Percentiles rank a stretch among this genome's conserved stretches.
These are phyloP conservation scores for Phalloptychus januarius DNA, from an alignment of 2,797 vertebrate species.

Conservation along the genomic window DNA sequence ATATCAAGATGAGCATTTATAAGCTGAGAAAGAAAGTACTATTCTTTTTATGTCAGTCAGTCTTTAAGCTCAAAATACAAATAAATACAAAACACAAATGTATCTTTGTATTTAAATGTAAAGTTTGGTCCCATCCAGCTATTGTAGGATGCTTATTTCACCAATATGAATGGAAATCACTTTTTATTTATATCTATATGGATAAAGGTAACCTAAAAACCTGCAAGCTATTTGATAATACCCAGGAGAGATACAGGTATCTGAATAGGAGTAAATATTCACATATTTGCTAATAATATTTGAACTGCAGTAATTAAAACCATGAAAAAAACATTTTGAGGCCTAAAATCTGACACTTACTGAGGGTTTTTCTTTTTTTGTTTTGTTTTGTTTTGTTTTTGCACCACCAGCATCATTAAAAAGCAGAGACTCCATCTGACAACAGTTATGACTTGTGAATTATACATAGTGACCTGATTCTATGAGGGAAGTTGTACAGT, in stretches of 20 bases:
- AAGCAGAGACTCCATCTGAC: neutral
- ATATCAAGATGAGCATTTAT: neutral
- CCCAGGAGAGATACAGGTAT: no score
- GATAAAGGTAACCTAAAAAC: neutral
- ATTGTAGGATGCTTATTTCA: neutral
- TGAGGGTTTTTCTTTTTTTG: neutral
- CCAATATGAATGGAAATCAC: neutral
- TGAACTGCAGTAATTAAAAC: neutral
- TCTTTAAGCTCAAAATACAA: neutral
- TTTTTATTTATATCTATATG: neutral
- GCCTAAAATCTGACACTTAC: neutral
- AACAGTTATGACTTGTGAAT: slow-evolving; percentile 1
- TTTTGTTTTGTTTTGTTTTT: no score
- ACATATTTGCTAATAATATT: neutral
- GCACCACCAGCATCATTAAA: neutral
- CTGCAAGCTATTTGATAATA: neutral
- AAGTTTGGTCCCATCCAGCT: neutral
- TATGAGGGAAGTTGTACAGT: neutral
- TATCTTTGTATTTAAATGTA: neutral
- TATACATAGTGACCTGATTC: neutral
- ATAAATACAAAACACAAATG: neutral
- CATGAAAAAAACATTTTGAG: neutral
- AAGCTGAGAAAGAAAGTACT: neutral
- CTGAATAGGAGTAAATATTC: neutral
- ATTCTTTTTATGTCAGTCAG: neutral